Percentiles rank a stretch among this genome's conserved stretches.
phyloP scores from a whole-genome alignment of 2,888 invertebrate genomes.

The Drosophila koepferae region DNA sequence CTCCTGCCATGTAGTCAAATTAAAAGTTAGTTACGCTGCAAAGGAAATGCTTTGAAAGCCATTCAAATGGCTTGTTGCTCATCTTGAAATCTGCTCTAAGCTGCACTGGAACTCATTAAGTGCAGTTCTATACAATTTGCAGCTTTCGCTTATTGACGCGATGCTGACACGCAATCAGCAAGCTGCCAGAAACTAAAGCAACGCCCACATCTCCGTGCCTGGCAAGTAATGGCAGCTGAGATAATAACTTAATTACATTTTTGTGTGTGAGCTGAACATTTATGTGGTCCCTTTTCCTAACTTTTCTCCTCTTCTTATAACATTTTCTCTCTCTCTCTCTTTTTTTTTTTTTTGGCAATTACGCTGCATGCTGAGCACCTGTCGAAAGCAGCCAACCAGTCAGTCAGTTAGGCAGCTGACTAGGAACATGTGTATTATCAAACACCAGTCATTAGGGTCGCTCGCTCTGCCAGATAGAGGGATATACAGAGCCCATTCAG shows the following conservation, averaged over 20 bases:
- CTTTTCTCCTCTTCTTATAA: not conserved
- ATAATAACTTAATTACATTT: slow-evolving; percentile 80
- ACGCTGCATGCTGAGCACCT: slow-evolving; percentile 62
- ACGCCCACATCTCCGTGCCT: slow-evolving; percentile 1
- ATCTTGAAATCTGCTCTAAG: not conserved
- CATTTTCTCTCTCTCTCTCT: not conserved
- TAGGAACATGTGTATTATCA: slow-evolving; percentile 77
- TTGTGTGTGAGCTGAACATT: slow-evolving; percentile 39
- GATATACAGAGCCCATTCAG: slow-evolving; percentile 25
- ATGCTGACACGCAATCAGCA: slow-evolving; percentile 74
- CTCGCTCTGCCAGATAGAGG: slow-evolving; percentile 7
- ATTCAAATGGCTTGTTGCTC: slow-evolving; percentile 44
- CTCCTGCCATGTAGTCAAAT: slow-evolving; percentile 76
- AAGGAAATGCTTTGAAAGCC: slow-evolving; percentile 73
- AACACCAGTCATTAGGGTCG: slow-evolving; percentile 70
- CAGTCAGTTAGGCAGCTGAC: slow-evolving; percentile 14
- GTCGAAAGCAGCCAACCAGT: slow-evolving; percentile 56
- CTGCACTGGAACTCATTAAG: slow-evolving; percentile 32
- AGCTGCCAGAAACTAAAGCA: slow-evolving; percentile 65
- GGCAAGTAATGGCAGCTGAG: slow-evolving; percentile 41
- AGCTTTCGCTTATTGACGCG: slow-evolving; percentile 32
- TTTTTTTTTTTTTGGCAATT: slow-evolving; percentile 62
- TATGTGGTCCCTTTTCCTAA: slow-evolving; percentile 4
- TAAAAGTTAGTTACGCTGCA: slow-evolving; percentile 64
- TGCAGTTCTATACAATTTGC: slow-evolving; percentile 43